A percentile compares a stretch with the other conserved stretches of the same genome.
phyloP scores from a whole-genome alignment of 2,888 invertebrate genomes.

The Catocala sponsa region DNA sequence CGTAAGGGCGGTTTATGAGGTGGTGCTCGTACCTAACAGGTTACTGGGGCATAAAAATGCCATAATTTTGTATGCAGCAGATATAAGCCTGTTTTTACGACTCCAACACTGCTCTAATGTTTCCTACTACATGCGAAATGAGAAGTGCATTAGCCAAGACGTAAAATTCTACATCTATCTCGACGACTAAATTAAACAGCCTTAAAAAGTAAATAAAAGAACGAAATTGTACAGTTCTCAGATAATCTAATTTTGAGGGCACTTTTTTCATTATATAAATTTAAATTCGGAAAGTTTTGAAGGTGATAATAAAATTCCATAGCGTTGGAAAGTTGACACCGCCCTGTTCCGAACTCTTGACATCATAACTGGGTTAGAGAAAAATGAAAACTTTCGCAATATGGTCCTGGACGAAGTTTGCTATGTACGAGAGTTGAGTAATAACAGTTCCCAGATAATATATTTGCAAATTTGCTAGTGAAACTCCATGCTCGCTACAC shows the following conservation, averaged over 20 bases:
- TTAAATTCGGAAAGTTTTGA: slow-evolving; percentile 62
- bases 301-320: slow-evolving; percentile 72
- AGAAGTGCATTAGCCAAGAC: slow-evolving; percentile 41
- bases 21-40: slow-evolving; percentile 64
- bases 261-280: slow-evolving; percentile 62
- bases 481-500: slow-evolving; percentile 55
- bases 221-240: slow-evolving; percentile 7
- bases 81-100: slow-evolving; percentile 67
- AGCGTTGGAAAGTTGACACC: slow-evolving; percentile 67
- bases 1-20: slow-evolving; percentile 72
- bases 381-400: slow-evolving; percentile 85
- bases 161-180: slow-evolving; percentile 34
- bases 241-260: slow-evolving; percentile 46
- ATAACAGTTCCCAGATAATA: slow-evolving; percentile 69
- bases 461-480: slow-evolving; percentile 68
- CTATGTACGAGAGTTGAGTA: slow-evolving; percentile 69
- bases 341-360: slow-evolving; percentile 59
- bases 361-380: slow-evolving; percentile 80
- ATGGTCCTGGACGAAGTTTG: slow-evolving; percentile 69
- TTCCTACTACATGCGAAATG: slow-evolving; percentile 43
- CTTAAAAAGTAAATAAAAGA: slow-evolving; percentile 18
- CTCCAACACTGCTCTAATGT: slow-evolving; percentile 38
- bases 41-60: slow-evolving; percentile 76
- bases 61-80: slow-evolving; percentile 78
- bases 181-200: slow-evolving; percentile 20